Conservation (phyloP, 2,797 vertebrate species). For the Acrossocheilus fasciatus region DNA sequence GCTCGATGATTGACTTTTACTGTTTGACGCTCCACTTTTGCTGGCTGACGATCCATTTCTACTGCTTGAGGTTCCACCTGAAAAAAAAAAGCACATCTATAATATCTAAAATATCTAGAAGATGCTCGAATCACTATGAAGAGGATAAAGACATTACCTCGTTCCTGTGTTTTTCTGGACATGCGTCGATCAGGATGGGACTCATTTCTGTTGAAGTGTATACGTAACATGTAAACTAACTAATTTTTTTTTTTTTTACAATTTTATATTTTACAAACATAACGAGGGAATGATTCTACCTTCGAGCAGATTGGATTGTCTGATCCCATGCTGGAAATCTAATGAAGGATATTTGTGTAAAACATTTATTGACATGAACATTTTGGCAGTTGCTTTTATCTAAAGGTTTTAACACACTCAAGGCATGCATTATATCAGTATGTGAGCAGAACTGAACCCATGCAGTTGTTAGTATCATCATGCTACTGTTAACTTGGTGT, state of each 20-base stretch:
- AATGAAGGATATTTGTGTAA: conserved; percentile 23
- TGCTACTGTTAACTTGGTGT: background rate
- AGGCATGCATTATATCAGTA: background rate
- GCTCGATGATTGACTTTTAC: background rate
- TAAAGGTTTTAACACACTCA: background rate
- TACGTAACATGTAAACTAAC: background rate
- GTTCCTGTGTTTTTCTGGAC: background rate
- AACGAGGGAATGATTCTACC: conserved; percentile 62
- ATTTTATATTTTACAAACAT: background rate
- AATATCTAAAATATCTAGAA: background rate
- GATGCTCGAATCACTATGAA: background rate
- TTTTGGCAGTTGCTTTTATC: background rate
- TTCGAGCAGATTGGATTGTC: conserved; percentile 65
- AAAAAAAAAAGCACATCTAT: background rate
- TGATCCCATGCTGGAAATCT: conserved; percentile 81
- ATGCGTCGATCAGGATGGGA: background rate
- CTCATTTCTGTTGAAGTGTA: conserved; percentile 44
- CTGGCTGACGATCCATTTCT: conserved; percentile 5
- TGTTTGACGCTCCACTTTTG: background rate
- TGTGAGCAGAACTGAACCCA: background rate
- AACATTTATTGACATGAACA: background rate
- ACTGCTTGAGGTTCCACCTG: conserved; percentile 19
- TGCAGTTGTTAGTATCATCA: background rate
- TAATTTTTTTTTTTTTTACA: background rate
- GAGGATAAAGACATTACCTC: conserved; percentile 44